Evolutionary conservation across 1,140 invertebrate genomes (phyloP), one percentile per base, ranked within the genome.

Genomic region (Trialeurodes vaporariorum): DNA sequence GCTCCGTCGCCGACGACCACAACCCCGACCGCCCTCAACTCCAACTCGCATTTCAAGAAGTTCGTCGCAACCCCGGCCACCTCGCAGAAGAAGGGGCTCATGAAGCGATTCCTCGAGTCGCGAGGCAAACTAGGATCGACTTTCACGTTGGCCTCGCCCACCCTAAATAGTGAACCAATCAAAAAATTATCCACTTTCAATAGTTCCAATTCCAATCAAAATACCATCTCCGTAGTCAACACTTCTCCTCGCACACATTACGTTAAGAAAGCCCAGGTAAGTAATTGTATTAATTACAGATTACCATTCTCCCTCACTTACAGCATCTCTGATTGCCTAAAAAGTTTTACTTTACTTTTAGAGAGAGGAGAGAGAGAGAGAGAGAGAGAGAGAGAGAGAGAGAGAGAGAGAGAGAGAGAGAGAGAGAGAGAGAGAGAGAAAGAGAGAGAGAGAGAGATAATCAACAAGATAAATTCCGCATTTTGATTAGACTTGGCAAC

Each of bases 81-180:
- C 0, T 82, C 82, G n/a, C 85, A 86, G 61, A 87, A 85, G 73
- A 5, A 17, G 5, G 87, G 86, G 0, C 80, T 90, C 40, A 90
- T 90, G 88, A 86, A 90, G 71, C 82, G 87, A 67, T 90, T 90
- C 72, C 83, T 90, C 63, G 86, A 86, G 11, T 87, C 85, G 2
- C 84, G 87, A 25, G 88, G 88, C 23, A 87, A 85, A 72, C 72
- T 88, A 25, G 2, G 60, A 0, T 26, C 65, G n/a, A 72, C 74
- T 9, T 73, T 77, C 1, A 78, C 75, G 0, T 78, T 79, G 21
- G 71, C 76, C 1, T 74, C 75, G 21, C 77, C 40, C n/a, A 40
- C 66, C 61, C 59, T 68, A 78, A 5, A 73, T 74, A 9, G 66
- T 75, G 2, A 71, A 75, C 0, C 70, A 73, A 49, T 49, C 34